These are phyloP conservation scores for Cephus spinipes DNA, from an alignment of 2,888 invertebrate species.

Conservation along the genomic window DNA sequence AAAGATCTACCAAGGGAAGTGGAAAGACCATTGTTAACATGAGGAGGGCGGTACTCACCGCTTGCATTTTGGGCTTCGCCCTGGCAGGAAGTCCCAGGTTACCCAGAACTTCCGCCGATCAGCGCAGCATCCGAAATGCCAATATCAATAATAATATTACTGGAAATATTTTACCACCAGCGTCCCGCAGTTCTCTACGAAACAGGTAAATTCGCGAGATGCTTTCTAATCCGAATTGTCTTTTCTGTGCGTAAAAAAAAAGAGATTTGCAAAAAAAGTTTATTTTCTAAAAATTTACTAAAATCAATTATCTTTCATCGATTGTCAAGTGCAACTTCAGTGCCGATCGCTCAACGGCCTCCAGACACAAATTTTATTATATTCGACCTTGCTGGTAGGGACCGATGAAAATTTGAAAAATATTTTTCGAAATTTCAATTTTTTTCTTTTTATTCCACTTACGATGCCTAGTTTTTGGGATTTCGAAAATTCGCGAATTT, in stretches of 20 bases:
- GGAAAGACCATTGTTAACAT: slow-evolving; percentile 28
- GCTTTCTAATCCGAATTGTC: slow-evolving; percentile 3
- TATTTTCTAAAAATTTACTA: slow-evolving; percentile 12
- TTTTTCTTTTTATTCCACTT: too few species aligned
- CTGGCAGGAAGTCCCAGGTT: slow-evolving; percentile 58
- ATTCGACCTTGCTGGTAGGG: too few species aligned
- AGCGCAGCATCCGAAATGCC: slow-evolving; percentile 57
- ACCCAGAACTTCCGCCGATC: slow-evolving; percentile 61
- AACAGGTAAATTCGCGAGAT: slow-evolving; percentile 48
- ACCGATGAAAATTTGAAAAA: too few species aligned
- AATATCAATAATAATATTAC: slow-evolving; percentile 45
- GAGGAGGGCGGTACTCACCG: slow-evolving; percentile 55
- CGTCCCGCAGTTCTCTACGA: slow-evolving; percentile 50
- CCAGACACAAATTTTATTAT: too few species aligned
- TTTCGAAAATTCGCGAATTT: too few species aligned
- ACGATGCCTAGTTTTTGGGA: too few species aligned
- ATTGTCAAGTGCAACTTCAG: too few species aligned
- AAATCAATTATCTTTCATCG: too few species aligned
- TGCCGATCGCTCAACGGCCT: too few species aligned
- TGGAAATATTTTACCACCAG: slow-evolving; percentile 46
- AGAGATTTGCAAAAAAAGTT: neutral
- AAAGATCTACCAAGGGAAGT: too few species aligned
- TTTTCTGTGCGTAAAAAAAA: neutral
- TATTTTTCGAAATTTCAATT: too few species aligned
- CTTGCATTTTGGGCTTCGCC: slow-evolving; percentile 54